phyloP scores from a whole-genome alignment of 2,888 invertebrate species.

The Megastigmus dorsalis region DNA sequence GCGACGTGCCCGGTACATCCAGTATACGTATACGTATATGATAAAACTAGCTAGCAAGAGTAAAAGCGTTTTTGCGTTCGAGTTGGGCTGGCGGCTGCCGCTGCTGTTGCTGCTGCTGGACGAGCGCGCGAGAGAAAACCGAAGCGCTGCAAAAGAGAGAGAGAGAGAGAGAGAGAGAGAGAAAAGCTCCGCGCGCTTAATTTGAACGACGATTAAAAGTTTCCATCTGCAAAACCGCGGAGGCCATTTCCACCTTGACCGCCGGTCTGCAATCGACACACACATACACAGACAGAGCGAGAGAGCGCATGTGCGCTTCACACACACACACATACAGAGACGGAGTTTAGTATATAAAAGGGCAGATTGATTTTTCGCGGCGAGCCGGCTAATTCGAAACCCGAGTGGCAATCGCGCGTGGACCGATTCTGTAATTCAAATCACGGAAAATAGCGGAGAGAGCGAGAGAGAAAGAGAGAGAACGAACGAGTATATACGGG shows the following conservation, averaged over 20 bases:
- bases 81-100: too few relatives aligned
- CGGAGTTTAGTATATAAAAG: slow-evolving; percentile 43
- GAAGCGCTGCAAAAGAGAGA: not conserved
- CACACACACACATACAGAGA: not conserved
- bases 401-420: slow-evolving; percentile 13
- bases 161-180: not conserved
- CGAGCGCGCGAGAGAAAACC: not conserved
- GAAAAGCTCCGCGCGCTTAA: slow-evolving; percentile 32
- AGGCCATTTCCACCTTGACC: slow-evolving; percentile 59
- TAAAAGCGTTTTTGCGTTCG: slow-evolving; percentile 35
- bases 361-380: slow-evolving; percentile 72
- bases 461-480: too few relatives aligned
- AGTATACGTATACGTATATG: not conserved
- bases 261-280: slow-evolving; percentile 60
- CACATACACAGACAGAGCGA: too few relatives aligned
- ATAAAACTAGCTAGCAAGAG: slow-evolving; percentile 11
- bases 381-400: slow-evolving; percentile 65
- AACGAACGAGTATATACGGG: not conserved
- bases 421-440: slow-evolving; percentile 43
- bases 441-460: slow-evolving; percentile 23
- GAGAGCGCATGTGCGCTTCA: too few relatives aligned
- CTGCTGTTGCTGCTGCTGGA: too few relatives aligned
- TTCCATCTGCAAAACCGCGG: slow-evolving; percentile 52
- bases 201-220: slow-evolving; percentile 52
- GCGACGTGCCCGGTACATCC: not conserved